Conservation (phyloP, 2,888 invertebrate genomes). For the Volucella inanis region DNA sequence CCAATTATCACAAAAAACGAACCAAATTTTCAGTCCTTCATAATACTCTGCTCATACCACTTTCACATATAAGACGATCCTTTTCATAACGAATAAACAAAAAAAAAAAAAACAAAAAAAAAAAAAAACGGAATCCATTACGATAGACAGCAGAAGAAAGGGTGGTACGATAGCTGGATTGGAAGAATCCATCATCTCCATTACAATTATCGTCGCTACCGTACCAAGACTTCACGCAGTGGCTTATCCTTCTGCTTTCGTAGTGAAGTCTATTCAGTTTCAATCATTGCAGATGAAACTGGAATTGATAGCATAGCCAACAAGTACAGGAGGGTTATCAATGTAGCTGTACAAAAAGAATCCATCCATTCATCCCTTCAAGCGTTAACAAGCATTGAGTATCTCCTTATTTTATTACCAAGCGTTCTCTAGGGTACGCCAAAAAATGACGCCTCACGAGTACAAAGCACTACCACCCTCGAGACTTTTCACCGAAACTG, state of each 20-base stretch:
- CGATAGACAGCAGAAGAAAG: conserved; percentile 51
- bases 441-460: conserved; percentile 70
- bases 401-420: conserved; percentile 70
- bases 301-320: conserved; percentile 60
- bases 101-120: conserved; percentile 1
- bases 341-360: conserved; percentile 7
- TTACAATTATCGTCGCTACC: conserved; percentile 73
- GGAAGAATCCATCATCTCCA: conserved; percentile 66
- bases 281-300: conserved; percentile 64
- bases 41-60: background rate
- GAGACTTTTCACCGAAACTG: conserved; percentile 22
- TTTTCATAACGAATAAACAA: background rate
- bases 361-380: conserved; percentile 7
- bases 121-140: conserved; percentile 11
- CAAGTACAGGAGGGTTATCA: background rate
- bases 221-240: conserved; percentile 24
- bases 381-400: conserved; percentile 65
- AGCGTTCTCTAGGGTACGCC: conserved; percentile 70
- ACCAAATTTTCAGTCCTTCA: background rate
- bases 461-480: conserved; percentile 61
- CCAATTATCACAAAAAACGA: too few species aligned
- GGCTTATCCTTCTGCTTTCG: conserved; percentile 45
- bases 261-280: conserved; percentile 48
- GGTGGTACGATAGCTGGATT: conserved; percentile 49
- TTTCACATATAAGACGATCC: background rate